Conservation (phyloP, 2,888 invertebrate species). For the Ceriagrion tenellum region DNA sequence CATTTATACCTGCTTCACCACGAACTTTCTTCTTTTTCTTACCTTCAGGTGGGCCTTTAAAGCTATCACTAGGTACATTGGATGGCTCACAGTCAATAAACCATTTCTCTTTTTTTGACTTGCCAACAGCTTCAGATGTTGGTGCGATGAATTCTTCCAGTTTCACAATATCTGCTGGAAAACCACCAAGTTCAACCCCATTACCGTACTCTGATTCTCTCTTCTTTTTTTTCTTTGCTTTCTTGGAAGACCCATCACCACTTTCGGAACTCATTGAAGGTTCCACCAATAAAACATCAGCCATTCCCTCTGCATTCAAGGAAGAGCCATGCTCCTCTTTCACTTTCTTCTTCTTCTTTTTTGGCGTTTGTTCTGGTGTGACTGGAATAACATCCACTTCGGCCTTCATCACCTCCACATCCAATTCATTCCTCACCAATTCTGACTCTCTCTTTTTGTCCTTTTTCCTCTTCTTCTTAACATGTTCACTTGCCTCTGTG, state of each 20-base stretch:
- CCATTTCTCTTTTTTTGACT: not conserved
- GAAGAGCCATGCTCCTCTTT: not conserved
- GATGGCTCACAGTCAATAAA: not conserved
- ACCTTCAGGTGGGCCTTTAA: not conserved
- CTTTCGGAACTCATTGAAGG: not conserved
- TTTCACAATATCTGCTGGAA: not conserved
- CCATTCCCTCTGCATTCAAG: not conserved
- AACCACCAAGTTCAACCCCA: not conserved
- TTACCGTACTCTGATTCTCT: not conserved
- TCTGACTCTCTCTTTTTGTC: not conserved
- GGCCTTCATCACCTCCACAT: not conserved
- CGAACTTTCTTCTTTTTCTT: not conserved
- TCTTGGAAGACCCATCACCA: not conserved
- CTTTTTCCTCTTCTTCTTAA: not conserved
- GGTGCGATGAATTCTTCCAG: not conserved
- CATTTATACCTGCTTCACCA: not conserved
- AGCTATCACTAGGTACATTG: not conserved
- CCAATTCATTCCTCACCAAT: not conserved
- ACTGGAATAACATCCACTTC: not conserved
- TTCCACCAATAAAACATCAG: not conserved
- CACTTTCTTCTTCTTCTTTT: not conserved
- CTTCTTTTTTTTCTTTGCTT: slow-evolving; percentile 1
- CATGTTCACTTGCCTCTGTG: not conserved
- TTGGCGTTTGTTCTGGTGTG: not conserved
- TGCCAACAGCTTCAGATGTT: not conserved